Percentiles rank a stretch among this genome's conserved stretches.
Conservation (phyloP, 2,797 vertebrate species). For the Benthosema pterotum region DNA sequence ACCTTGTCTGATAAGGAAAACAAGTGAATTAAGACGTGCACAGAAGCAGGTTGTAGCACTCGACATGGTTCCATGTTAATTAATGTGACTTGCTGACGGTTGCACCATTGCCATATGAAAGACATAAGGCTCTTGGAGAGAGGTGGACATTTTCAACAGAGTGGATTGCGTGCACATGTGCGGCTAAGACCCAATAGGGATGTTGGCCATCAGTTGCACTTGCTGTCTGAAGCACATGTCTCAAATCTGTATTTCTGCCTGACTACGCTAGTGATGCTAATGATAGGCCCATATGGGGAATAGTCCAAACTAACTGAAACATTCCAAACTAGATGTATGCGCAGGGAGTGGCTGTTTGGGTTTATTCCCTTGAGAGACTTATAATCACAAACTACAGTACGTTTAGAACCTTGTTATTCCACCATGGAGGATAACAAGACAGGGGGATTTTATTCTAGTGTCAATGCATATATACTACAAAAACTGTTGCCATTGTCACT, state of each 20-base stretch:
- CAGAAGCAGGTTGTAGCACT: background rate
- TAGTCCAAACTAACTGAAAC: conserved; percentile 43
- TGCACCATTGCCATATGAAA: background rate
- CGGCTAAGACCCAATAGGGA: conserved; percentile 42
- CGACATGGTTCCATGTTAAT: background rate
- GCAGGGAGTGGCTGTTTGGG: conserved; percentile 61
- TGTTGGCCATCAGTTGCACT: conserved; percentile 24
- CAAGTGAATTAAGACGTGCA: conserved; percentile 11
- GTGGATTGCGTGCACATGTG: conserved; percentile 19
- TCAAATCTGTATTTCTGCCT: conserved; percentile 62
- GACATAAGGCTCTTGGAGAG: conserved; percentile 2
- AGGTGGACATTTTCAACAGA: conserved; percentile 2
- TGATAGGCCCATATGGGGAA: conserved; percentile 33
- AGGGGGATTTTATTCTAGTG: background rate
- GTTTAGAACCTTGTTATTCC: conserved; percentile 42
- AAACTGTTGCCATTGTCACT: background rate
- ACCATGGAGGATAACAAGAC: conserved; percentile 9
- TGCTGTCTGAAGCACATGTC: conserved; percentile 39
- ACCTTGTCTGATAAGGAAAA: conserved; percentile 23
- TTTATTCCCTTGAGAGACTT: conserved; percentile 31
- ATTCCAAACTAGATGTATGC: conserved; percentile 49
- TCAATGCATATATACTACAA: conserved; percentile 13
- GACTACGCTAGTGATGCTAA: conserved; percentile 32
- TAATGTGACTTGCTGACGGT: background rate
- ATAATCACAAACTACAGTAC: conserved; percentile 32